Percentiles rank a stretch among this genome's conserved stretches.
These are phyloP conservation scores for Felis chaus DNA, from an alignment of 2,113 vertebrate species.

Conservation along the genomic window DNA sequence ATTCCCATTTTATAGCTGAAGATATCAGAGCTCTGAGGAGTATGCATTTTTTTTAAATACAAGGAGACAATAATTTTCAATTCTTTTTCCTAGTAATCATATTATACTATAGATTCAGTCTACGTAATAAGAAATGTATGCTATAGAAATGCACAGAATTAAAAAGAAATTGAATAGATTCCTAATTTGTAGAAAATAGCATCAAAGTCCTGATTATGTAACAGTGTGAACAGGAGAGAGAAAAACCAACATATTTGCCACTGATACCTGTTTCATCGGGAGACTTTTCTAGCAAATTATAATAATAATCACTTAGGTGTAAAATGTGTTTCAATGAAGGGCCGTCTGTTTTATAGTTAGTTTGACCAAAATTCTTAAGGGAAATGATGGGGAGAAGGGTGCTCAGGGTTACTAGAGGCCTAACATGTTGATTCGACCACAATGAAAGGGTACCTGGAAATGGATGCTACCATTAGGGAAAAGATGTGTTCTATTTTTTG, in stretches of 20 bases:
- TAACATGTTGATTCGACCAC: neutral
- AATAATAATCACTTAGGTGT: neutral
- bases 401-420: neutral
- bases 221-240: neutral
- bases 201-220: neutral
- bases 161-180: slow-evolving; percentile 8
- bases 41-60: neutral
- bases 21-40: neutral
- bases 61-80: slow-evolving; percentile 35
- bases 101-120: neutral
- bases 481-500: neutral
- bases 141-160: neutral
- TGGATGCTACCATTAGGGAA: neutral
- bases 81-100: slow-evolving; percentile 7
- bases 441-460: neutral
- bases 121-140: neutral
- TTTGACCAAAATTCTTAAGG: neutral
- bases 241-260: neutral
- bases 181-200: neutral
- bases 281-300: neutral
- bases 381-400: neutral
- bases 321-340: neutral
- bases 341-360: neutral
- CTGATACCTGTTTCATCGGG: neutral
- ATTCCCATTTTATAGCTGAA: neutral